Evolutionary conservation across 2,797 vertebrate species (phyloP).

Genomic region (Streptopelia turtur): DNA sequence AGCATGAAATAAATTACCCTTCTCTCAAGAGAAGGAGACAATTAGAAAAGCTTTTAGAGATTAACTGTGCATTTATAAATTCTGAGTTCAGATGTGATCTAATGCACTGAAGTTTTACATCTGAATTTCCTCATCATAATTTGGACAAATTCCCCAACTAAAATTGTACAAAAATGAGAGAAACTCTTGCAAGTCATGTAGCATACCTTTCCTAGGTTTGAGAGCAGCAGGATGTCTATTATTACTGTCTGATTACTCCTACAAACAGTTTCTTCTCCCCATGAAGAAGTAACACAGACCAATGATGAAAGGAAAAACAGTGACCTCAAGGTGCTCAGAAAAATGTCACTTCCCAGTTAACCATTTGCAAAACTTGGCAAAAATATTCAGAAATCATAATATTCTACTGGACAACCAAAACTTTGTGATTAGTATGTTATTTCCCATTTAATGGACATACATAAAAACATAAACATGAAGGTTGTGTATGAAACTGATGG

Average conservation of each 20-base stretch:
- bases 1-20: not conserved
- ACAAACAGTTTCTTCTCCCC: not conserved
- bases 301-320: not conserved
- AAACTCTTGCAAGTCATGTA: not conserved
- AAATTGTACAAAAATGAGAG: not conserved
- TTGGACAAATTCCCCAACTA: not conserved
- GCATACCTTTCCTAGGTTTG: not conserved
- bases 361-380: not conserved
- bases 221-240: not conserved
- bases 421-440: not conserved
- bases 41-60: not conserved
- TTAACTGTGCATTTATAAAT: not conserved
- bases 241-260: not conserved
- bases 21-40: not conserved
- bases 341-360: not conserved
- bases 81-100: not conserved
- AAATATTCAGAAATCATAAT: not conserved
- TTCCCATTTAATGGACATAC: not conserved
- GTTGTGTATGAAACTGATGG: not conserved
- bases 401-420: not conserved
- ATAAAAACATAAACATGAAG: not conserved
- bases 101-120: not conserved
- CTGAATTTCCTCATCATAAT: not conserved
- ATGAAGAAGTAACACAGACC: not conserved
- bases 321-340: not conserved